Evolutionary conservation across 2,113 vertebrate species (phyloP).

Genomic region (Oophaga pumilio): DNA sequence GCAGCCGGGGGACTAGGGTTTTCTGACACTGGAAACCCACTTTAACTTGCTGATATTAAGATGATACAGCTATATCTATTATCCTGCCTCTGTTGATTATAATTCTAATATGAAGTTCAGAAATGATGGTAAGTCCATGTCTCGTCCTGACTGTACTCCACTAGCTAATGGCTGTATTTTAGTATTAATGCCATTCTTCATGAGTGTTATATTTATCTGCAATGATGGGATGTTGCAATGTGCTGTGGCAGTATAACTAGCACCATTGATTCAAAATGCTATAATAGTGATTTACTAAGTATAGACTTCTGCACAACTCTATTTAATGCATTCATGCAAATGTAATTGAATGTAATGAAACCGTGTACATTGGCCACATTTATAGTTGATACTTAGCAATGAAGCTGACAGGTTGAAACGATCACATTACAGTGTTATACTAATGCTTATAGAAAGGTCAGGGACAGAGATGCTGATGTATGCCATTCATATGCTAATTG

Average conservation of each 20-base stretch:
- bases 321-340: conserved; percentile 38
- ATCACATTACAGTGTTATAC: conserved; percentile 35
- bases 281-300: conserved; percentile 38
- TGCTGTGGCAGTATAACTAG: conserved; percentile 8
- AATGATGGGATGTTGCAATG: not conserved
- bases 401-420: conserved; percentile 42
- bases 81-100: not conserved
- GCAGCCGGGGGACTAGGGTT: too few species aligned
- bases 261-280: conserved; percentile 13
- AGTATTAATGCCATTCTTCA: not conserved
- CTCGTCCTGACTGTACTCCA: not conserved
- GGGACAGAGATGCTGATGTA: not conserved
- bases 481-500: conserved; percentile 15
- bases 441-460: conserved; percentile 16
- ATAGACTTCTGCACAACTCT: conserved; percentile 4
- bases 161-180: not conserved
- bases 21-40: too few species aligned
- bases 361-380: conserved; percentile 11
- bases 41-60: not conserved
- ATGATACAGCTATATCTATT: too few species aligned
- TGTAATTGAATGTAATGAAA: conserved; percentile 47
- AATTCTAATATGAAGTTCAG: not conserved
- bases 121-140: not conserved
- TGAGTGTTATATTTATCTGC: conserved; percentile 10
- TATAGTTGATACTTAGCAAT: conserved; percentile 24